phyloP scores from a whole-genome alignment of 2,888 invertebrate genomes.

The Drosophila picticornis region DNA sequence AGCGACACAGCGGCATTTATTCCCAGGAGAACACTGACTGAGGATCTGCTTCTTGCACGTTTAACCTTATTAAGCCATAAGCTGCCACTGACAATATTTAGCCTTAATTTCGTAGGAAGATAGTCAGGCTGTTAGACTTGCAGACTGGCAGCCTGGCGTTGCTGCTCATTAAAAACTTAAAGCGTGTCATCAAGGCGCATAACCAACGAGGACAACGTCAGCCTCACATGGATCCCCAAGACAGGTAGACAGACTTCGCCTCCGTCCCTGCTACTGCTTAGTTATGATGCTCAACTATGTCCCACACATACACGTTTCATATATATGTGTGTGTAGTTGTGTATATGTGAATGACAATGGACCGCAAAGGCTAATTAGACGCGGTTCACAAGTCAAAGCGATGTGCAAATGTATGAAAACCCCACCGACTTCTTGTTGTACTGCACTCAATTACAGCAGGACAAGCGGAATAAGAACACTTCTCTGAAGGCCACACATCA shows the following conservation, averaged over 20 bases:
- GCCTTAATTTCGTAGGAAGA: conserved; percentile 49
- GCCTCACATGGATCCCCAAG: conserved; percentile 25
- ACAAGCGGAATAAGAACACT: conserved; percentile 34
- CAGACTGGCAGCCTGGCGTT: conserved; percentile 4
- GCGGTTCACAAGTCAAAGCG: conserved; percentile 69
- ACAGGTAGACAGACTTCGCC: conserved; percentile 18
- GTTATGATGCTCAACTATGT: conserved; percentile 57
- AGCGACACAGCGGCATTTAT: conserved; percentile 24
- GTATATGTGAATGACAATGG: conserved; percentile 54
- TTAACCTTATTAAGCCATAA: conserved; percentile 67
- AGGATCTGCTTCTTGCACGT: conserved; percentile 32
- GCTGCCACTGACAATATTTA: conserved; percentile 63
- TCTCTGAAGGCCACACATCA: conserved; percentile 38
- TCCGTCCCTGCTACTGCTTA: conserved; percentile 51
- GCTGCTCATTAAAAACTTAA: conserved; percentile 73
- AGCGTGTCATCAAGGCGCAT: conserved; percentile 67
- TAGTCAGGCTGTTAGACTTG: neutral
- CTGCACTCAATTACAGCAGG: conserved; percentile 57
- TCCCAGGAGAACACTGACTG: conserved; percentile 1
- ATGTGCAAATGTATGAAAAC: conserved; percentile 34
- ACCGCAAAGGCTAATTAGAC: conserved; percentile 72
- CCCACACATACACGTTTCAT: conserved; percentile 13
- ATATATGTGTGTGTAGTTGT: neutral
- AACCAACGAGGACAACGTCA: conserved; percentile 44
- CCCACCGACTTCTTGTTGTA: neutral